Evolutionary conservation across 1,140 invertebrate species (phyloP).

Genomic region (Zeugodacus cucurbitae): DNA sequence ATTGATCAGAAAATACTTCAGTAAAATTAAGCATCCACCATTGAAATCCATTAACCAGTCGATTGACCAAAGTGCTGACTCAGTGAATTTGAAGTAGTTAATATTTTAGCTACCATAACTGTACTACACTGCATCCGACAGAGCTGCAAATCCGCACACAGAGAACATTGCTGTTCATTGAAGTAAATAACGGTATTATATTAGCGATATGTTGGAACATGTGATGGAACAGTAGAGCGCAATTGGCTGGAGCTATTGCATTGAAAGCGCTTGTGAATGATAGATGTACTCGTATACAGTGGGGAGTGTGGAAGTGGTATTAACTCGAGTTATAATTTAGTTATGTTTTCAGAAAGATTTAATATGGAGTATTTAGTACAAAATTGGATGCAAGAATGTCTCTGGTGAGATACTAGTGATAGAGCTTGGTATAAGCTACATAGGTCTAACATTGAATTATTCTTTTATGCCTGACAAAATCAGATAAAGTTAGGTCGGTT

Average conservation of each 20-base stretch:
- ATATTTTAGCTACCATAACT: background rate
- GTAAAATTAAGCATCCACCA: background rate
- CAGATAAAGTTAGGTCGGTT: too few relatives aligned
- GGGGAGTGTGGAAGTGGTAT: too few relatives aligned
- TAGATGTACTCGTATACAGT: too few relatives aligned
- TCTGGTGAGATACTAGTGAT: too few relatives aligned
- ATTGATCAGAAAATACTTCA: background rate
- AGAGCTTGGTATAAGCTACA: too few relatives aligned
- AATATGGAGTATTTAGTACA: too few relatives aligned
- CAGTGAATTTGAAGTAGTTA: background rate
- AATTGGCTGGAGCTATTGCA: background rate
- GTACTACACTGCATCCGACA: background rate
- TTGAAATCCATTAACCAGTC: background rate
- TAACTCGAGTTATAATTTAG: too few relatives aligned
- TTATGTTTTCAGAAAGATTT: too few relatives aligned
- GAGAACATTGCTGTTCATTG: background rate
- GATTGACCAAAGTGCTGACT: background rate
- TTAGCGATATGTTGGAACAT: background rate
- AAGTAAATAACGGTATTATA: background rate
- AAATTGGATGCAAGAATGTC: too few relatives aligned
- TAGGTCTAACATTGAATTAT: too few relatives aligned
- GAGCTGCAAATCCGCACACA: background rate
- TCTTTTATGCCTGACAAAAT: too few relatives aligned
- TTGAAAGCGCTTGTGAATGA: background rate
- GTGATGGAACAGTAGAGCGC: background rate